Conservation (phyloP, 2,113 vertebrate genomes). For the Thymallus thymallus region DNA sequence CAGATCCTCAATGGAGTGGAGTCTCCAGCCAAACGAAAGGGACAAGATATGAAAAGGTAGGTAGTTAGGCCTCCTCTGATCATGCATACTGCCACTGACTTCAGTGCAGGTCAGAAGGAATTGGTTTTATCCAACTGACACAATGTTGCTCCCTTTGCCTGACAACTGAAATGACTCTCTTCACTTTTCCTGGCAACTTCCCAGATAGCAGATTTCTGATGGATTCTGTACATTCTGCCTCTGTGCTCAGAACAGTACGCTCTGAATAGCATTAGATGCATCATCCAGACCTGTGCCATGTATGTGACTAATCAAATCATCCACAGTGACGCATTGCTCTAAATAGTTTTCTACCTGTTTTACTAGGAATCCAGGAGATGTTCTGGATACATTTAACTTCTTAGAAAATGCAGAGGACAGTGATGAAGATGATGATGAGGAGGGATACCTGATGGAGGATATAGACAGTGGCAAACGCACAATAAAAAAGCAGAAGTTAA, state of each 20-base stretch:
- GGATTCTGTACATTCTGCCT: no score
- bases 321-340: not conserved
- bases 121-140: not conserved
- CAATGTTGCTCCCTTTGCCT: not conserved
- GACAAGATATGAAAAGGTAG: conserved; percentile 88
- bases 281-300: not conserved
- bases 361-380: conserved; percentile 88
- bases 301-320: not conserved
- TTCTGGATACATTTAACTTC: conserved; percentile 98
- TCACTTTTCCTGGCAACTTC: no score
- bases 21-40: conserved; percentile 89
- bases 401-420: conserved; percentile 97
- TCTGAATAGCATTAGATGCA: no score
- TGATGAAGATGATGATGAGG: conserved; percentile 91
- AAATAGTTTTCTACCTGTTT: not conserved
- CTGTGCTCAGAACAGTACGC: no score
- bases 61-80: not conserved
- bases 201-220: no score
- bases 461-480: conserved; percentile 86
- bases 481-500: conserved; percentile 93
- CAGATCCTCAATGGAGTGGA: conserved; percentile 96
- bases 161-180: no score
- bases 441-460: conserved; percentile 93
- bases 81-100: not conserved
- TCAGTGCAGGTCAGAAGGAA: not conserved